Percentiles rank a stretch among this genome's conserved stretches.
Conservation (phyloP, 2,113 vertebrate genomes). For the Cynopterus brachyotis region DNA sequence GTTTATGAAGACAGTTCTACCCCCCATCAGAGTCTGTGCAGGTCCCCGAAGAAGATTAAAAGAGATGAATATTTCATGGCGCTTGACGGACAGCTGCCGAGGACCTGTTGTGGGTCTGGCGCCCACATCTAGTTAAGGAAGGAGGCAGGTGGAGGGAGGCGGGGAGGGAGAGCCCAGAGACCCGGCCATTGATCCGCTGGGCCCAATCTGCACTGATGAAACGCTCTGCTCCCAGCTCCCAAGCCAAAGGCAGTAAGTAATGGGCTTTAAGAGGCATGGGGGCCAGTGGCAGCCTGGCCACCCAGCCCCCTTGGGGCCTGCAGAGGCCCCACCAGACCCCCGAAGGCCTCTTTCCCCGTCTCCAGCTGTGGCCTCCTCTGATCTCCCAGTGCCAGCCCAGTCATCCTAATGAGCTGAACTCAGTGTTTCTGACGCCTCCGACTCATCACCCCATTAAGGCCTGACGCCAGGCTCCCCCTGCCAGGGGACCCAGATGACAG, state of each 20-base stretch:
- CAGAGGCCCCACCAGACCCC: conserved; percentile 73
- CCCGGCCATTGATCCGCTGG: conserved; percentile 80
- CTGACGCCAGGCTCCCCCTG: not conserved
- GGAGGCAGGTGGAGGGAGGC: not conserved
- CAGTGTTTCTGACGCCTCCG: conserved; percentile 51
- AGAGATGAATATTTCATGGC: conserved; percentile 88
- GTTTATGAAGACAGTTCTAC: conserved; percentile 73
- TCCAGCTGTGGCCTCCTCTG: conserved; percentile 65
- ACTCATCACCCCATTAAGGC: conserved; percentile 78
- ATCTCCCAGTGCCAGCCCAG: not conserved
- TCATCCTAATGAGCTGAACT: conserved; percentile 72
- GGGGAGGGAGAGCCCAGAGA: conserved; percentile 63
- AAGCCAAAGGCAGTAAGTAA: conserved; percentile 74
- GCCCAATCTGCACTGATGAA: conserved; percentile 69
- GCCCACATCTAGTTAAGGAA: conserved; percentile 81
- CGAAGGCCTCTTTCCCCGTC: conserved; percentile 77
- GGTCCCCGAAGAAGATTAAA: conserved; percentile 83
- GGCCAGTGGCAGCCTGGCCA: conserved; percentile 39
- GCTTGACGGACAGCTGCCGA: conserved; percentile 85
- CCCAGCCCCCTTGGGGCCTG: conserved; percentile 45
- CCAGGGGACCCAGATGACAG: conserved; percentile 54
- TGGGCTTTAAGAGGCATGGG: conserved; percentile 81
- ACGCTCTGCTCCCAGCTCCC: conserved; percentile 49
- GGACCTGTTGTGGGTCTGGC: conserved; percentile 85
- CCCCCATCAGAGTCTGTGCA: conserved; percentile 78